phyloP scores from a whole-genome alignment of 2,797 vertebrate genomes.

The Enteromius mattozi region DNA sequence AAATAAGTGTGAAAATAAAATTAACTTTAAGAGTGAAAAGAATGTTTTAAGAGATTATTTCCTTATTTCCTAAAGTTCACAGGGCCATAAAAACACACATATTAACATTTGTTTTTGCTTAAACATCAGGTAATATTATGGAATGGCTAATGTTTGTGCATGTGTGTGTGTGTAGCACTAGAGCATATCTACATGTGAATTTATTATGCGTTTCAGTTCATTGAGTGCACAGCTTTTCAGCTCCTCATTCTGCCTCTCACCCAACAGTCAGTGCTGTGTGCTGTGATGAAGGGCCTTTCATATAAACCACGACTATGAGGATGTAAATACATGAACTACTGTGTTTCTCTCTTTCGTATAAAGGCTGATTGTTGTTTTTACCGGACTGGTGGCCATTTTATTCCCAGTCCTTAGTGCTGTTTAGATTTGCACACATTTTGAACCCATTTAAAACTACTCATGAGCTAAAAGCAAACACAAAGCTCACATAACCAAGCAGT shows the following conservation, averaged over 20 bases:
- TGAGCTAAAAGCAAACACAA: slow-evolving; percentile 14
- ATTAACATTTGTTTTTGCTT: background rate
- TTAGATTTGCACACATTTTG: background rate
- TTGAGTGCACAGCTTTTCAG: background rate
- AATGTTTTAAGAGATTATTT: background rate
- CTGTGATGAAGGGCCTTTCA: slow-evolving; percentile 16
- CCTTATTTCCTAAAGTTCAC: background rate
- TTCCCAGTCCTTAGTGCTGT: background rate
- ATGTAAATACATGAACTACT: slow-evolving; percentile 8
- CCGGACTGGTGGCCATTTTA: background rate
- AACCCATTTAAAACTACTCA: background rate
- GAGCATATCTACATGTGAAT: background rate
- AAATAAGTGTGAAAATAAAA: background rate
- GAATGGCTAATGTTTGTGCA: too few relatives aligned
- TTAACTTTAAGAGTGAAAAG: background rate
- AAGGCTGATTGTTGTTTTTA: background rate
- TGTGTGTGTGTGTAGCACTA: background rate
- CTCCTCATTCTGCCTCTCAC: background rate
- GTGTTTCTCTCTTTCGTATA: background rate
- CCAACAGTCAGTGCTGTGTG: slow-evolving; percentile 18
- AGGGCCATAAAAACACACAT: background rate
- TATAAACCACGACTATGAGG: slow-evolving; percentile 12
- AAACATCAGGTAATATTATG: too few relatives aligned
- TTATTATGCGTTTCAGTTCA: background rate
- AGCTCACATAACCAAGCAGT: slow-evolving; percentile 23